Conservation (phyloP, 2,113 vertebrate genomes). For the Setophaga petechia region DNA sequence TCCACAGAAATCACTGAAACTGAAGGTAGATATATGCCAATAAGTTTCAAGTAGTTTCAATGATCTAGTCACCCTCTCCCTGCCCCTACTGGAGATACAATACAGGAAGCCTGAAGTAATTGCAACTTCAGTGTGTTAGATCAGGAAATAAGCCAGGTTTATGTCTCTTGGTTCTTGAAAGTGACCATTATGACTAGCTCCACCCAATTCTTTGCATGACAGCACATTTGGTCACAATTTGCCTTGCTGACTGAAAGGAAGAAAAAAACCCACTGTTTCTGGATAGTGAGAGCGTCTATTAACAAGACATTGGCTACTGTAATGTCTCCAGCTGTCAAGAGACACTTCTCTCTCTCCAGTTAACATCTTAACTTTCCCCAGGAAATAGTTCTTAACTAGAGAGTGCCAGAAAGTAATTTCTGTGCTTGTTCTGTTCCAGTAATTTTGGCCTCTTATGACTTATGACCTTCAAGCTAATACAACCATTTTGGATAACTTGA, state of each 20-base stretch:
- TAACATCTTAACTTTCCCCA: background rate
- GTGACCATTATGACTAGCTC: background rate
- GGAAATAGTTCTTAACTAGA: background rate
- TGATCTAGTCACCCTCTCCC: background rate
- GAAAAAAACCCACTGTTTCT: background rate
- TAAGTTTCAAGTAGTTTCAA: background rate
- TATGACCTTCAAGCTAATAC: background rate
- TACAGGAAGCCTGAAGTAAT: background rate
- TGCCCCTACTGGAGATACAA: background rate
- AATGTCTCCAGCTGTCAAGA: conserved; percentile 1
- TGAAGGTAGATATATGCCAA: background rate
- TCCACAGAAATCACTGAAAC: background rate
- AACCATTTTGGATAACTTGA: background rate
- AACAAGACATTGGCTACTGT: background rate
- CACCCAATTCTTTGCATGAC: background rate
- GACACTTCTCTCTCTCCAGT: background rate
- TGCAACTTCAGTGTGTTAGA: background rate
- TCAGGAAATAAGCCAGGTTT: background rate
- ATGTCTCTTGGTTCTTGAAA: background rate
- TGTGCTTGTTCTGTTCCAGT: background rate
- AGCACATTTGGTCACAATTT: background rate
- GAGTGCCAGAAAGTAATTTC: background rate
- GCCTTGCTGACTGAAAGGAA: conserved; percentile 4
- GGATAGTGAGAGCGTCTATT: background rate
- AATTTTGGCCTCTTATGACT: background rate